phyloP scores from a whole-genome alignment of 2,113 vertebrate genomes.

The Neotoma lepida region DNA sequence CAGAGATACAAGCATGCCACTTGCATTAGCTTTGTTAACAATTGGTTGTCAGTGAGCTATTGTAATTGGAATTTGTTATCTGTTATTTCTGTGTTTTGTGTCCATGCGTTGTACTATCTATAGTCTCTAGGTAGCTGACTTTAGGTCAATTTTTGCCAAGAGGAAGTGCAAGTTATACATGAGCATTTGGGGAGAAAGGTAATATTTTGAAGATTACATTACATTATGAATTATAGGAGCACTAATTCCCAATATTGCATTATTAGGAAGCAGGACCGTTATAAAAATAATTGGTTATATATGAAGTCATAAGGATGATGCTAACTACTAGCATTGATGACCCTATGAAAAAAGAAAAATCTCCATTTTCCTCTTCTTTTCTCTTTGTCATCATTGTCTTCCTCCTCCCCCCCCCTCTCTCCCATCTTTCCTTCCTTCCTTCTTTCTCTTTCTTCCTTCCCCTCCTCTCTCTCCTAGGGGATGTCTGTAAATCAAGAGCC shows the following conservation, averaged over 20 bases:
- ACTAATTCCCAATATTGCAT: not conserved
- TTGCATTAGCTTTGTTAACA: not conserved
- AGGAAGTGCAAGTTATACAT: not conserved
- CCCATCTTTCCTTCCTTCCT: not conserved
- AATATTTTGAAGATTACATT: not conserved
- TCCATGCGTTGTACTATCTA: not conserved
- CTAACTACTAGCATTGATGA: not conserved
- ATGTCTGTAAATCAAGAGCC: not conserved
- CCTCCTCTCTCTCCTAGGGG: not conserved
- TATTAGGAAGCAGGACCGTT: not conserved
- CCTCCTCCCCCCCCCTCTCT: no score
- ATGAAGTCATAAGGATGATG: not conserved
- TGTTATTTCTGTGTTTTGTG: not conserved
- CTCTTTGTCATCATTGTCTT: not conserved
- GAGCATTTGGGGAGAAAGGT: not conserved
- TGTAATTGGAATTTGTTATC: not conserved
- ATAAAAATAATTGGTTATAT: not conserved
- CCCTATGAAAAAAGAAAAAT: not conserved
- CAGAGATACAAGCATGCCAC: not conserved
- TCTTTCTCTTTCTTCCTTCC: accelerated
- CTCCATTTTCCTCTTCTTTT: not conserved
- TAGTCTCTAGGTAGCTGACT: not conserved
- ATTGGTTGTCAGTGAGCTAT: not conserved
- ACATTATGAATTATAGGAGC: not conserved
- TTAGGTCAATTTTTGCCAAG: not conserved